Percentiles rank a stretch among this genome's conserved stretches.
These are phyloP conservation scores for Desmodus rotundus DNA, from an alignment of 2,113 vertebrate species.

Conservation along the genomic window DNA sequence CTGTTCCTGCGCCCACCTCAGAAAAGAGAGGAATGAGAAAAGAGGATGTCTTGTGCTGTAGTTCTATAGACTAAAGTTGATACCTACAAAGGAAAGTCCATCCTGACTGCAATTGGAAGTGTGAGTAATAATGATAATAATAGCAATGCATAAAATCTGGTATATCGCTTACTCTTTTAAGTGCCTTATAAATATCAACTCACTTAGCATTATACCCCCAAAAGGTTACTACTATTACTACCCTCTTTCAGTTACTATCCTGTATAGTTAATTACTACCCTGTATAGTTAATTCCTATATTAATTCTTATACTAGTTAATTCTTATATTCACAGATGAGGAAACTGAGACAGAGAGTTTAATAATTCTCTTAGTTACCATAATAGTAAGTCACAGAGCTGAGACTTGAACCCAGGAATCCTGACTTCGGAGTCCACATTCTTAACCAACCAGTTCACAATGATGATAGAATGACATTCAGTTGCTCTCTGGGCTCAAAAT, in stretches of 20 bases:
- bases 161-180: not conserved
- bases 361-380: not conserved
- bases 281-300: no score
- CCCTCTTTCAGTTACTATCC: no score
- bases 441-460: not conserved
- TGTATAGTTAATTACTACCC: no score
- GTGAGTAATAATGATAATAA: not conserved
- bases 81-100: not conserved
- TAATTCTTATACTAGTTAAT: no score
- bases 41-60: not conserved
- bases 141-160: not conserved
- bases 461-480: not conserved
- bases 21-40: not conserved
- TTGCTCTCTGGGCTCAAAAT: not conserved
- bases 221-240: not conserved
- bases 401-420: not conserved
- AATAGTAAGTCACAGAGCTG: not conserved
- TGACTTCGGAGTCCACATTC: not conserved
- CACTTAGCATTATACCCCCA: not conserved
- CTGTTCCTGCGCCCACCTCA: not conserved
- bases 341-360: not conserved
- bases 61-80: not conserved
- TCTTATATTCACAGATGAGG: not conserved
- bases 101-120: not conserved
- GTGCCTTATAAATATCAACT: not conserved